Evolutionary conservation across 1,140 invertebrate genomes (phyloP), one percentile per base, ranked within the genome.

Genomic region (Potamilus streckersoni): DNA sequence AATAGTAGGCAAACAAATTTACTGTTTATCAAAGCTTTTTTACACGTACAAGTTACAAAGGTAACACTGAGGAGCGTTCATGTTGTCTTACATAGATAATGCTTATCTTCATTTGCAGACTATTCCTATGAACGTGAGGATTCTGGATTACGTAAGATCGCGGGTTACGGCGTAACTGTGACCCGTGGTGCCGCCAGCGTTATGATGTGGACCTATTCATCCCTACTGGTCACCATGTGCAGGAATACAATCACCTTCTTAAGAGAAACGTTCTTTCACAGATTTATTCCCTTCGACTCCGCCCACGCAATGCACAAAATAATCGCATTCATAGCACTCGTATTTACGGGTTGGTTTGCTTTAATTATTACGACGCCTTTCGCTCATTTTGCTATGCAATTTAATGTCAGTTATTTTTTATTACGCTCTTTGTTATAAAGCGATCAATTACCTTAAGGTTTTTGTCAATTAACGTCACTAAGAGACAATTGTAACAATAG

Each of bases 221-320:
- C 99, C 1, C 91, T 99, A 0, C 91, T 99, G 49, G 89, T 99
- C 5, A 99, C 98, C 17, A 99, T 99, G 96, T 98, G 97, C 14
- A 93, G 97, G 64, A 99, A 99, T 90, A 91, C 98, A 6, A 92
- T 99, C 58, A 99, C 98, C 0, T 97, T 97, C 86, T 90, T 99
- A 1, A 96, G 99, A 90, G 98, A 99, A 88, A 98, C 98, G 76
- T 95, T 97, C 15, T 94, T 99, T n/a, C 97, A 99, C 84, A 96
- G 98, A 82, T 99, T 98, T 88, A 97, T 99, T 69, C 98, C 98
- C 0, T 91, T 99, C 16, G 98, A 99, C 88, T 95, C 97, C 0
- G 96, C 98, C 78, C 97, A 99, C 49, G 95, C 97, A 83, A 98
- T 99, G 86, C 98, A 99, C 90, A 99, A 99, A 90, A 97, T 99